phyloP scores from a whole-genome alignment of 2,888 invertebrate genomes.

The Elmis aenea region DNA sequence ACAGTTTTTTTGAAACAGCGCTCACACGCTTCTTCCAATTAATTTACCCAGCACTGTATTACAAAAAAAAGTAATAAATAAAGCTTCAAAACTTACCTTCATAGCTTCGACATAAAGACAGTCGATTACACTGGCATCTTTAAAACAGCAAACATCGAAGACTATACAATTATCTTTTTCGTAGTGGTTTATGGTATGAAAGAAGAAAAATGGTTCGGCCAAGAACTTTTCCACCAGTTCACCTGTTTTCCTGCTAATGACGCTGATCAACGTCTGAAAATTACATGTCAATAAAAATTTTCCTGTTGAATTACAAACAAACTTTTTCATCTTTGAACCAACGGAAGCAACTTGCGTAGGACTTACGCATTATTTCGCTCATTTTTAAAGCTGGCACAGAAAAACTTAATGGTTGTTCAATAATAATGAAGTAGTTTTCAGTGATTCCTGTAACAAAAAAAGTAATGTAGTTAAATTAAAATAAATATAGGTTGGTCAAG shows the following conservation, averaged over 20 bases:
- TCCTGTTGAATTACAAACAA: too few species aligned
- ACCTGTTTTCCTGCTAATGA: conserved; percentile 55
- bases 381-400: conserved; percentile 59
- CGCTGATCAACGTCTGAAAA: conserved; percentile 52
- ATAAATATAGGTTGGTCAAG: too few species aligned
- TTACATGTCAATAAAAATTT: too few species aligned
- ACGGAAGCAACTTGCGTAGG: conserved; percentile 62
- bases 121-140: conserved; percentile 75
- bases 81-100: conserved; percentile 57
- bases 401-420: conserved; percentile 82
- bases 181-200: conserved; percentile 84
- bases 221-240: conserved; percentile 51
- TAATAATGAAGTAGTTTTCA: conserved; percentile 77
- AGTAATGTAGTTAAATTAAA: too few species aligned
- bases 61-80: too few species aligned
- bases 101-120: conserved; percentile 82
- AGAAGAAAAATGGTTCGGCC: conserved; percentile 70
- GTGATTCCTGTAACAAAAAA: conserved; percentile 56
- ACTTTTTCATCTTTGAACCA: conserved; percentile 73
- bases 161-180: conserved; percentile 60
- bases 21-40: too few species aligned
- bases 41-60: too few species aligned
- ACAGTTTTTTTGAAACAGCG: too few species aligned
- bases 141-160: conserved; percentile 78
- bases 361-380: conserved; percentile 59